These are phyloP conservation scores for Hyposmocoma kahamanoa DNA, from an alignment of 1,140 invertebrate genomes.

Conservation along the genomic window DNA sequence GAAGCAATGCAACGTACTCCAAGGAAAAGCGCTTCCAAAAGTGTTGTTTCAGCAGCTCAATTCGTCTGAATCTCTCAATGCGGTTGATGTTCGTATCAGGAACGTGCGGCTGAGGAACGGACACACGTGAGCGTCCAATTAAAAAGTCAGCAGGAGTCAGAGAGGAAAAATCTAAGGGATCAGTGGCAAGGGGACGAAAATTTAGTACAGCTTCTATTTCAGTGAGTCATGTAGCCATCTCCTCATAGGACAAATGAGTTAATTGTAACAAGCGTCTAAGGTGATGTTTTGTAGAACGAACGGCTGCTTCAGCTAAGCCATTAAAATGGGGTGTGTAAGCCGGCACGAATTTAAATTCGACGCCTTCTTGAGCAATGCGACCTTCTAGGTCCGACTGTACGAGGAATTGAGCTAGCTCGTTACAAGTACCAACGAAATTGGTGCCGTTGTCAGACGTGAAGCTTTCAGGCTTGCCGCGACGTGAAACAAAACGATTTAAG, in stretches of 20 bases:
- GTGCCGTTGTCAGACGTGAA: constrained; percentile 23
- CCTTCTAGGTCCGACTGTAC: constrained; percentile 3
- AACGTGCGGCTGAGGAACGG: constrained; percentile 15
- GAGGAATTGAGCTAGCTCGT: constrained; percentile 15
- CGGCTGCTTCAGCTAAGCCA: constrained; percentile 2
- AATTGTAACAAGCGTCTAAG: constrained; percentile 14
- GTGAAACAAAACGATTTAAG: constrained; percentile 19
- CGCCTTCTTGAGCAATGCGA: constrained; percentile 13
- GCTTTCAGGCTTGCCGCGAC: constrained; percentile 19
- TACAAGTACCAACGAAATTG: constrained; percentile 18
- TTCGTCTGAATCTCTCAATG: background rate
- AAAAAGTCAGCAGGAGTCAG: constrained; percentile 39
- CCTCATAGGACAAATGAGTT: constrained; percentile 31
- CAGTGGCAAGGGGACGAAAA: constrained; percentile 22
- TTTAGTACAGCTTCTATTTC: constrained; percentile 41
- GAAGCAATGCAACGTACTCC: background rate
- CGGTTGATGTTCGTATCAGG: background rate
- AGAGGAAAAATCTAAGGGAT: constrained; percentile 25
- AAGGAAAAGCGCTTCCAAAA: background rate
- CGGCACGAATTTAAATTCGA: constrained; percentile 3
- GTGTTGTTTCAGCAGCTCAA: background rate
- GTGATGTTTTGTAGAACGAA: background rate
- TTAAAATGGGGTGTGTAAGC: constrained; percentile 5
- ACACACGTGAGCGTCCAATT: constrained; percentile 25
- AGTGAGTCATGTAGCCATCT: constrained; percentile 34